Base-by-base conservation (phyloP, 1,140 invertebrate genomes). In the Drosophila kohkoa region DNA sequence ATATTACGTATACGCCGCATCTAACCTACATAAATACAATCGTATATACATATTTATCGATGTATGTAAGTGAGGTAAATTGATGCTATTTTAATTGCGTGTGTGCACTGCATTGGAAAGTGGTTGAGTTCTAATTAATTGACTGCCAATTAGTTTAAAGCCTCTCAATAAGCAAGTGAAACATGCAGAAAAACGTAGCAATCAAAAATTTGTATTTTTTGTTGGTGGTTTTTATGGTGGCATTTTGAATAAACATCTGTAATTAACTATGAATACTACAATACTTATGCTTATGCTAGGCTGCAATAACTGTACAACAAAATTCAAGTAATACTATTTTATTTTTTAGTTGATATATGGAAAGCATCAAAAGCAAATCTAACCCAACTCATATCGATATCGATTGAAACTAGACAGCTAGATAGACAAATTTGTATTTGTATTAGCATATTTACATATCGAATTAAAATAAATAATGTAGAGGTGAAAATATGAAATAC, bases 121-220 rank as follows among this genome's bases (percentile, higher is more conserved):
- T 46, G 67, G n/a, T 62, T 62, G 58, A 35, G 25, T 41, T 69
- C 41, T 48, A 62, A 65, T 65, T 41, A 6, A 64, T 54, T 55
- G 65, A 65, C 43, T 38, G 65, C 38, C 64, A 67, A 73, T 67
- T 54, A 30, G 41, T 13, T 38, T 1, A 16, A 73, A 73, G 65
- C 65, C 25, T 10, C 46, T 49, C 66, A 51, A 51, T 25, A 13
- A 55, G 60, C 60, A 52, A 57, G 25, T 51, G 35, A n/a, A 63
- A 46, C 70, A 74, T 74, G 71, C 71, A 69, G 16, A 6, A 68
- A 58, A 32, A 65, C 3, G n/a, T 20, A 13, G 55, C 48, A 54
- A 52, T 64, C 7, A 48, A 45, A 38, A 38, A 3, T 38, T 38
- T 8, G 35, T 10, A 10, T 38, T 38, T 7, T 38, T 38, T 2